Base-by-base conservation (phyloP, 2,113 vertebrate genomes). In the Hippopotamus amphibius region DNA sequence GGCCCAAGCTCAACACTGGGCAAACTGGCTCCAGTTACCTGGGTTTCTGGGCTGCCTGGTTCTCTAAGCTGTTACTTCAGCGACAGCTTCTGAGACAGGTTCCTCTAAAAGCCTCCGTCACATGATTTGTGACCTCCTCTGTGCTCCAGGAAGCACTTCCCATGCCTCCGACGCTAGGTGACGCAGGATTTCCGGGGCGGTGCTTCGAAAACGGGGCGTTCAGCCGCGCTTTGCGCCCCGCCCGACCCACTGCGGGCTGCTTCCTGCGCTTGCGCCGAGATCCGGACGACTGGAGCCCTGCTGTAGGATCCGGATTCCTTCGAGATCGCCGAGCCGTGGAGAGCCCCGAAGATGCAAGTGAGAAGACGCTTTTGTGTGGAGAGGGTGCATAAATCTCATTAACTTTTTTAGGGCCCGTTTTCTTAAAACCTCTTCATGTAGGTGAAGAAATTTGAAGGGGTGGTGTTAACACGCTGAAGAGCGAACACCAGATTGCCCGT, bases 271-370 rank as follows among this genome's bases (percentile, higher is more conserved):
- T 93, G 88, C 79, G 77, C n/a, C 33, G n/a, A 41, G 12, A 0
- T 19, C 1, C 0, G 30, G 33, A 21, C 22, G 0, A 1, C 19
- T 1, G 37, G 19, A 3, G 2, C 0, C 4, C 1, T 0, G 11
- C 5, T 0, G 33, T 10, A 0, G 24, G 0, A 0, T 4, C 0
- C 13, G 1, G 7, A 0, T 10, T n/a, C 0, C 0, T 1, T 1
- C 0, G 2, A 19, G 2, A 0, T 5, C 0, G 10, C 7, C 5
- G 8, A 7, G 30, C 9, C 2, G 3, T 1, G 15, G 14, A 30
- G 11, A 2, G 3, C 30, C 33, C 28, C 11, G 0, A 14, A 48
- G 61, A 43, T 17, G 14, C n/a, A 7, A 0, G 26, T 14, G 0
- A 48, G 19, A 33, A 14, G n/a, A 22, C 2, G 2, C 15, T 37